Evolutionary conservation across 2,888 invertebrate species (phyloP), one percentile per base, ranked within the genome.

Genomic region (Acheta domesticus): DNA sequence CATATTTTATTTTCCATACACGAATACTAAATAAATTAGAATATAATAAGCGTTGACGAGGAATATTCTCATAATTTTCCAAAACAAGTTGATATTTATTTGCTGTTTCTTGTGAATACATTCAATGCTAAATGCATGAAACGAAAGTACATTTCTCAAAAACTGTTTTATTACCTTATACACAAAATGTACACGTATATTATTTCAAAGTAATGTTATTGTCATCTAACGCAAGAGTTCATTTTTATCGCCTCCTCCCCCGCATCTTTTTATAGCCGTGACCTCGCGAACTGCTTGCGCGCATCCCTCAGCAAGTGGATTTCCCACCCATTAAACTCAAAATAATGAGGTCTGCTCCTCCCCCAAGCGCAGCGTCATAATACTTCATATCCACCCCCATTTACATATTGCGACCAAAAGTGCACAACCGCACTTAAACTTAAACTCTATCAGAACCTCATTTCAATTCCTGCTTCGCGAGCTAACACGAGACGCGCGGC

Each of bases 271-370:
- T 62, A 62, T 62, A 62, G 62, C 62, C 62, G 36, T 36, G 36
- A 62, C 62, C 62, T 62, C 14, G 14, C n/a, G n/a, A 1, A 8
- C 5, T 14, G 62, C 14, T 62, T 62, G n/a, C 62, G n/a, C 62
- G 62, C 62, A 62, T n/a, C 62, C n/a, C n/a, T n/a, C 62, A 62
- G 62, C 36, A 62, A 62, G 62, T 62, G 62, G 62, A 62, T 62
- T 62, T 62, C 14, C n/a, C n/a, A 62, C n/a, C n/a, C 62, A 62
- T 62, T 62, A 62, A 62, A 62, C 62, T 8, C n/a, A 62, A 62
- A 62, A 62, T 62, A 62, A 62, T 62, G n/a, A 62, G n/a, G 16
- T 62, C 14, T 62, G 62, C 62, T 36, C 36, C 36, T 36, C 36
- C 36, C 36, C 62, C n/a, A 16, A 19, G 62, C n/a, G 62, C 62